Evolutionary conservation across 2,888 invertebrate genomes (phyloP), one percentile per base, ranked within the genome.

Genomic region (Cylloceria caligata): DNA sequence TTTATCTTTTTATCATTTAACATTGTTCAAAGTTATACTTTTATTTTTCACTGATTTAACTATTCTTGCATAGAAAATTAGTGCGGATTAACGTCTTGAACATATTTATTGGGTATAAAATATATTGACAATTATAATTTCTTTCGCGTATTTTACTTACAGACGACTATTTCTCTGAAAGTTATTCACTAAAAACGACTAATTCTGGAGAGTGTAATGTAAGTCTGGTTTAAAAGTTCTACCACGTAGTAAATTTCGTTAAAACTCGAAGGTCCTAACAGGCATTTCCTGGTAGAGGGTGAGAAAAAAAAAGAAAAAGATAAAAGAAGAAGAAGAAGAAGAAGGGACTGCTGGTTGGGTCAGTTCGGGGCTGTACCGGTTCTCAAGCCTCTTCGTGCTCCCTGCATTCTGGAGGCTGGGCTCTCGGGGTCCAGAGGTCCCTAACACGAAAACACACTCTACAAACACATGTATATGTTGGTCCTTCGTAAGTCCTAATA

Each of bases 391-490:
- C 42, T 11, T 42, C 39, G 19, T 52, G 11, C 19, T 65, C 55
- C 42, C 39, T 27, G 34, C 7, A 16, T 42, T 45, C 27, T n/a
- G 71, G 57, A 57, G 42, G 57, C 71, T 57, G 57, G 62, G 9
- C 21, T 21, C 42, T 42, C 42, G 27, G 19, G 39, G 21, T 71
- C 71, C 57, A 57, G 55, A 57, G 42, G 16, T 71, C 39, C 45
- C 45, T 83, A 81, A 80, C 76, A 84, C 86, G 85, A 80, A 82
- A 68, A 83, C 81, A 75, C 80, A 86, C 77, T n/a, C n/a, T n/a
- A 65, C 80, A 76, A 55, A n/a, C 21, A n/a, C n/a, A n/a, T n/a
- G n/a, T n/a, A 6, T 16, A 16, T 64, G 11, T 21, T n/a, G 6
- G 21, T n/a, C 36, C 42, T 2, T 1, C 1, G 9, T n/a, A 57